Evolutionary conservation across 2,797 vertebrate genomes (phyloP).

Genomic region (Morelia viridis): DNA sequence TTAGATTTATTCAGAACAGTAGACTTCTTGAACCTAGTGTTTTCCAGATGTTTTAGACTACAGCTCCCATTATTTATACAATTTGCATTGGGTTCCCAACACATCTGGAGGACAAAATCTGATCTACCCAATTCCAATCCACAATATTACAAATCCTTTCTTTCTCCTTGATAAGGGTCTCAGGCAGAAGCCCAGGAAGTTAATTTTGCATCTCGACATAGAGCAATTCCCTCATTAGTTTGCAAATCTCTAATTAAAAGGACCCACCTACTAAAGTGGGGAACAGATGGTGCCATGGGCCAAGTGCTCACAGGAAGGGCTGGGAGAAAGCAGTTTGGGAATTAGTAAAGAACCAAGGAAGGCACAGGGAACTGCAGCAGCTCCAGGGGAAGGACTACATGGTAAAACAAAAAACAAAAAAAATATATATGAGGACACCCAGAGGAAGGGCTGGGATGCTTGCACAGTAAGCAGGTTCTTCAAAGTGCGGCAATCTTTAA

Average conservation of each 20-base stretch:
- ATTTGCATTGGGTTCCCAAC: not conserved
- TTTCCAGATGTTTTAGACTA: not conserved
- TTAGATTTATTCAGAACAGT: not conserved
- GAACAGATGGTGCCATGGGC: not conserved
- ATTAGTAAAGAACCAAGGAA: not conserved
- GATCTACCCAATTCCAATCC: not conserved
- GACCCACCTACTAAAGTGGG: slow-evolving; percentile 5
- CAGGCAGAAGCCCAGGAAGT: not conserved
- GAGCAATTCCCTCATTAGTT: not conserved
- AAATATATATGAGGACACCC: not conserved
- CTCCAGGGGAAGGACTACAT: not conserved
- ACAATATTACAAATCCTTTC: not conserved
- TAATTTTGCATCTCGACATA: not conserved
- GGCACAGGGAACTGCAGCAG: not conserved
- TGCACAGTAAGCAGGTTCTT: not conserved
- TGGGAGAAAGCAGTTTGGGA: slow-evolving; percentile 1
- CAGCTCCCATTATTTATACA: not conserved
- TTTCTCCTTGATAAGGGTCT: not conserved
- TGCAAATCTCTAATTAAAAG: slow-evolving; percentile 23
- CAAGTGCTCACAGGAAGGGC: not conserved
- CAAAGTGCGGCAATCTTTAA: not conserved
- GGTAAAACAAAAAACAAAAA: not conserved
- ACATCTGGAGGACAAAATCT: not conserved
- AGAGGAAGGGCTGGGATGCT: not conserved
- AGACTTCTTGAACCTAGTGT: not conserved